A percentile compares a stretch with the other conserved stretches of the same genome.
Conservation (phyloP, 1,140 invertebrate genomes). For the Musca domestica region DNA sequence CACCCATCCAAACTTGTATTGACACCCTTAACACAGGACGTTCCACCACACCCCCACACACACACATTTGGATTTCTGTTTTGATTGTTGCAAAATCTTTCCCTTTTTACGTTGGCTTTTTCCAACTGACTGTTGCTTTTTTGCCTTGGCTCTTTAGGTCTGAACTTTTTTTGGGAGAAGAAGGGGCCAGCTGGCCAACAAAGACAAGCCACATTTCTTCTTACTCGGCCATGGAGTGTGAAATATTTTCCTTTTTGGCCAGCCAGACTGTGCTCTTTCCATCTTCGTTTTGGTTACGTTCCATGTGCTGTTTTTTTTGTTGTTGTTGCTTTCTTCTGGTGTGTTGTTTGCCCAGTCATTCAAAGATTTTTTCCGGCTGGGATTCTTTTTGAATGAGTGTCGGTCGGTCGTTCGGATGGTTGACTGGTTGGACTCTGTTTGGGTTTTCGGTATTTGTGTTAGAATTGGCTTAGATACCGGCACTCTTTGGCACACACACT, state of each 20-base stretch:
- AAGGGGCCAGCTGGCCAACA: not conserved
- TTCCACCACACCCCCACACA: too few species aligned
- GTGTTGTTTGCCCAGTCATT: too few species aligned
- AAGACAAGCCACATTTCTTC: constrained; percentile 3
- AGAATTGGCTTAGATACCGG: constrained; percentile 12
- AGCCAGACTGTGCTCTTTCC: not conserved
- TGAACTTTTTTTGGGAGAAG: not conserved
- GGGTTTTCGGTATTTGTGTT: constrained; percentile 18
- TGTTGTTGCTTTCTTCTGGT: too few species aligned
- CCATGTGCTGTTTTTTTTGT: not conserved
- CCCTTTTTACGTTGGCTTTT: too few species aligned
- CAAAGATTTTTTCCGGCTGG: too few species aligned
- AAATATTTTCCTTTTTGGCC: constrained; percentile 13
- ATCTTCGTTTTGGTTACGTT: not conserved
- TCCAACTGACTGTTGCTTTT: not conserved
- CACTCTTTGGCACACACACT: not conserved
- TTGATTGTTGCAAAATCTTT: too few species aligned
- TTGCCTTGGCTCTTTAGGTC: not conserved
- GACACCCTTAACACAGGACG: too few species aligned
- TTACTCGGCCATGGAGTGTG: constrained; percentile 12
- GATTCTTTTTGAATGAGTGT: too few species aligned
- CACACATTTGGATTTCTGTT: too few species aligned
- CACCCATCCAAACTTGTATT: too few species aligned
- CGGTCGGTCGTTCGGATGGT: too few species aligned
- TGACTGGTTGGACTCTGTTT: too few species aligned